These are phyloP conservation scores for Melinopterus prodromus DNA, from an alignment of 2,888 invertebrate species.

Conservation along the genomic window DNA sequence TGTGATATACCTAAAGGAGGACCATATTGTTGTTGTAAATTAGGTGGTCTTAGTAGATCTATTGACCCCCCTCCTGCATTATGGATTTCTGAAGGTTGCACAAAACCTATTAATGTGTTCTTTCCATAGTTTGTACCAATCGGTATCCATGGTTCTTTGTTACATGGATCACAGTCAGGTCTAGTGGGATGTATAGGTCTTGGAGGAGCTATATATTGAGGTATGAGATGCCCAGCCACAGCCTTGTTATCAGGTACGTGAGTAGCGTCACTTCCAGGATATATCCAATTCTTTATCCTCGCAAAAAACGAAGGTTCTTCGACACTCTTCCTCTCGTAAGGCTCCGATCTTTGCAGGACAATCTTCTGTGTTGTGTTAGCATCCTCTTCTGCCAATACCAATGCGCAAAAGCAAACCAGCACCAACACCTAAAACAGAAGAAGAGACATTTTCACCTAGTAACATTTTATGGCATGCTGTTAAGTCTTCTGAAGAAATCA, in stretches of 20 bases:
- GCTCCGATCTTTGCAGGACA: slow-evolving; percentile 52
- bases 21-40: neutral
- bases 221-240: slow-evolving; percentile 41
- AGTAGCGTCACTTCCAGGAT: slow-evolving; percentile 56
- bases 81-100: slow-evolving; percentile 45
- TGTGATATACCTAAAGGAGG: slow-evolving; percentile 4
- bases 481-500: slow-evolving; percentile 13
- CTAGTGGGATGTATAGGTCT: slow-evolving; percentile 39
- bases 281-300: slow-evolving; percentile 69
- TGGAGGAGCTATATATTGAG: slow-evolving; percentile 43
- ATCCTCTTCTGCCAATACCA: slow-evolving; percentile 44
- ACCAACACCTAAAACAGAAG: slow-evolving; percentile 45
- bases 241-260: slow-evolving; percentile 41
- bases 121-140: slow-evolving; percentile 63
- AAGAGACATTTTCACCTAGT: slow-evolving; percentile 7
- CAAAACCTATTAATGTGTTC: slow-evolving; percentile 51
- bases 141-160: slow-evolving; percentile 84
- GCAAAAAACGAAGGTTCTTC: slow-evolving; percentile 66
- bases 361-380: slow-evolving; percentile 51
- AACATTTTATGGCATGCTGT: slow-evolving; percentile 5
- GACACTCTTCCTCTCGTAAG: slow-evolving; percentile 53
- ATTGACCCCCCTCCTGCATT: slow-evolving; percentile 19
- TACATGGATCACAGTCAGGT: slow-evolving; percentile 74
- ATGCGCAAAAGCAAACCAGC: slow-evolving; percentile 24
- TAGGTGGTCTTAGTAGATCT: slow-evolving; percentile 10